phyloP scores from a whole-genome alignment of 2,113 vertebrate species.

The Alexandromys fortis region DNA sequence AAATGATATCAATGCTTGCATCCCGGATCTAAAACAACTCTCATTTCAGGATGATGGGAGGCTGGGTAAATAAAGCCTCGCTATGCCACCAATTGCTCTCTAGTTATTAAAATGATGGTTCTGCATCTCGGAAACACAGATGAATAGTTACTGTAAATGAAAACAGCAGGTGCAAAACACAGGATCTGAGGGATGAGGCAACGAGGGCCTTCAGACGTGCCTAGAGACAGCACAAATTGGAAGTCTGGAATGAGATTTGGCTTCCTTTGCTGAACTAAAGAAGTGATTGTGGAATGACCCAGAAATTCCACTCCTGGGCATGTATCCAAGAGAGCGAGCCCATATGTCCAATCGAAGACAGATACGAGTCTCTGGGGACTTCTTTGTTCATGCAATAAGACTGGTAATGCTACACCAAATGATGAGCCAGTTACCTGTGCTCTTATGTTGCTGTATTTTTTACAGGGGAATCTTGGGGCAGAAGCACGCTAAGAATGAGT shows the following conservation, averaged over 20 bases:
- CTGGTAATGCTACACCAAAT: neutral
- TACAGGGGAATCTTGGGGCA: neutral
- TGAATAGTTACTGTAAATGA: neutral
- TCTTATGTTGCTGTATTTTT: neutral
- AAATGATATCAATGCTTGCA: neutral
- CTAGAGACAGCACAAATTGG: neutral
- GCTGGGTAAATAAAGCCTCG: neutral
- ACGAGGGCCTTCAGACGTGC: accelerated
- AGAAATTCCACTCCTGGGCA: neutral
- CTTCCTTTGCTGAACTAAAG: neutral
- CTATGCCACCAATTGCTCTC: neutral
- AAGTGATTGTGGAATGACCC: neutral
- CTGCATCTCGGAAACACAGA: neutral
- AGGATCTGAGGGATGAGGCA: accelerated
- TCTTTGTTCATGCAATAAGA: neutral
- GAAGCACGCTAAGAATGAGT: neutral
- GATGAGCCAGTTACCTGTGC: neutral
- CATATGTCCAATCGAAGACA: neutral
- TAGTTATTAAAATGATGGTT: neutral
- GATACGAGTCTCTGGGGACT: neutral
- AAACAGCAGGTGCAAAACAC: neutral
- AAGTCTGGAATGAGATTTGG: neutral
- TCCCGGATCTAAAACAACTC: neutral
- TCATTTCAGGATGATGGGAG: neutral
- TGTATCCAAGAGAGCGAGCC: neutral